These are phyloP conservation scores for Microchirus variegatus DNA, from an alignment of 2,797 vertebrate species.

Conservation along the genomic window DNA sequence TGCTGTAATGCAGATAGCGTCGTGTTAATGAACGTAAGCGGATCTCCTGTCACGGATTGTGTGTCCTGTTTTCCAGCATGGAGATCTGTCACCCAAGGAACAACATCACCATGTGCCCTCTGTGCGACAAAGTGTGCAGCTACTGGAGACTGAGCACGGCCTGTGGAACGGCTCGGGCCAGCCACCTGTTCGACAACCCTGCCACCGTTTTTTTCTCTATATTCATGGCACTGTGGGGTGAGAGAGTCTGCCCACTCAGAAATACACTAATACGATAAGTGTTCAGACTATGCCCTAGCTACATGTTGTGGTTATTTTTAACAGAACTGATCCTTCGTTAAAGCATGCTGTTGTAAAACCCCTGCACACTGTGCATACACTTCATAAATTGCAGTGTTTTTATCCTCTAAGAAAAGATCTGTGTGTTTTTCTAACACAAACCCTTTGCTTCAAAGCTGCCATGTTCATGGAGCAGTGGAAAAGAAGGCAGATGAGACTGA, in stretches of 20 bases:
- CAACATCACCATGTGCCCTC: conserved; percentile 97
- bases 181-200: conserved; percentile 97
- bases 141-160: conserved; percentile 95
- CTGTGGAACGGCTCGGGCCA: conserved; percentile 92
- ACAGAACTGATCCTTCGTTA: too few species aligned
- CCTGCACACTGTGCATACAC: too few species aligned
- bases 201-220: conserved; percentile 98
- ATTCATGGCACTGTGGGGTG: conserved; percentile 98
- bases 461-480: conserved; percentile 99
- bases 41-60: background rate
- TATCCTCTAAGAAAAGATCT: background rate
- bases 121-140: conserved; percentile 93
- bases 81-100: conserved; percentile 93
- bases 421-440: conserved; percentile 1
- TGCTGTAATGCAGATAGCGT: too few species aligned
- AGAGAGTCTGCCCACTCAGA: conserved; percentile 46
- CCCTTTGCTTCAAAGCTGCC: conserved; percentile 83
- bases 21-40: too few species aligned
- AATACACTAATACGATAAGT: background rate
- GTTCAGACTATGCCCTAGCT: too few species aligned
- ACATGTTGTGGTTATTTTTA: too few species aligned
- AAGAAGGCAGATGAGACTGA: conserved; percentile 95
- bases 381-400: too few species aligned
- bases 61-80: conserved; percentile 81
- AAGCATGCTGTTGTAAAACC: too few species aligned